These are phyloP conservation scores for Pangasianodon hypophthalmus DNA, from an alignment of 2,113 vertebrate genomes.

Conservation along the genomic window DNA sequence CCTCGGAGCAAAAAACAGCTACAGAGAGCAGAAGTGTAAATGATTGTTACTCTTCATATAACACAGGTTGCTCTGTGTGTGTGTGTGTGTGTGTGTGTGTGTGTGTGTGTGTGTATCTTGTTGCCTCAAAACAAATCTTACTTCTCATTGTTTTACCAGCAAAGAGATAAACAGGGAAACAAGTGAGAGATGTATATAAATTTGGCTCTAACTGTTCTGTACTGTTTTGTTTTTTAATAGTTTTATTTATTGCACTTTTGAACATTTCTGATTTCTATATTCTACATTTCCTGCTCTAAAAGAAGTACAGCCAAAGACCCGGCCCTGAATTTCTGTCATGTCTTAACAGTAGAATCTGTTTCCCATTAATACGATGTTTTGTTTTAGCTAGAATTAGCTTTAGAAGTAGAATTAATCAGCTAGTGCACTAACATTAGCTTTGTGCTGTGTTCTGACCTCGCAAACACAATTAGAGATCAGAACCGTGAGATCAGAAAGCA, in stretches of 20 bases:
- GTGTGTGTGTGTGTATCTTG: not conserved
- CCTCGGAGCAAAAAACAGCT: slow-evolving; percentile 19
- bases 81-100: slow-evolving; percentile 20
- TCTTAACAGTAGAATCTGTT: not conserved
- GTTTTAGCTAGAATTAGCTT: not conserved
- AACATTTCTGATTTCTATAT: not conserved
- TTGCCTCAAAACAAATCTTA: not conserved
- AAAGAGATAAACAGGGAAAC: not conserved
- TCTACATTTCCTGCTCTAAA: not conserved
- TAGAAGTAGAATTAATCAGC: not conserved
- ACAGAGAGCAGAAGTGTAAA: slow-evolving; percentile 13
- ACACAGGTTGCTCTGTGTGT: not conserved
- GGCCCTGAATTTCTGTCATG: not conserved
- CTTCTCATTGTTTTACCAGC: not conserved
- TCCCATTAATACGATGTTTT: not conserved
- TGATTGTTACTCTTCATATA: slow-evolving; percentile 20
- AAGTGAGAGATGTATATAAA: not conserved
- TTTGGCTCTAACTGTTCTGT: not conserved
- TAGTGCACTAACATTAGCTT: not conserved
- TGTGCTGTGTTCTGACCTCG: not conserved
- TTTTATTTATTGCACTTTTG: not conserved
- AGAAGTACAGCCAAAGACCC: not conserved
- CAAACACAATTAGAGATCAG: not conserved
- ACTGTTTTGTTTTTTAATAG: not conserved
- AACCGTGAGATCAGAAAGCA: not conserved